Percentiles rank a stretch among this genome's conserved stretches.
phyloP scores from a whole-genome alignment of 2,797 vertebrate genomes.

The Streptopelia turtur region DNA sequence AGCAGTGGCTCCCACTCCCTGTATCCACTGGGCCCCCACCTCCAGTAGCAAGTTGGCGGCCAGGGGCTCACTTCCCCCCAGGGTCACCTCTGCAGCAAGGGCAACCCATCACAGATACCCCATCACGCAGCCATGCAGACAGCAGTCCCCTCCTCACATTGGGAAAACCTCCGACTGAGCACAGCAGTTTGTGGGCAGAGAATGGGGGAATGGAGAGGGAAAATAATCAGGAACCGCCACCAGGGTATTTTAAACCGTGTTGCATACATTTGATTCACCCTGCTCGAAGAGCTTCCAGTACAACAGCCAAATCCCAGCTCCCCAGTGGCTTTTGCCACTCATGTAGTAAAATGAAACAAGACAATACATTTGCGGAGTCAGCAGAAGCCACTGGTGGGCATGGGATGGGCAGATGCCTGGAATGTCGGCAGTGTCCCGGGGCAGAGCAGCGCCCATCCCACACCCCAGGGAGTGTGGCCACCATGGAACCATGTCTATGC shows the following conservation, averaged over 20 bases:
- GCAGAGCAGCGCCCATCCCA: background rate
- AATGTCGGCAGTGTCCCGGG: rapidly evolving
- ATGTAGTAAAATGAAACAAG: rapidly evolving
- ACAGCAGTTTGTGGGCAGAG: background rate
- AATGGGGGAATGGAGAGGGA: background rate
- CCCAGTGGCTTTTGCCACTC: background rate
- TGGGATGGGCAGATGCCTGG: rapidly evolving
- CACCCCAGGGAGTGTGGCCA: rapidly evolving
- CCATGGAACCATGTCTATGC: background rate
- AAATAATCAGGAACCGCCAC: background rate
- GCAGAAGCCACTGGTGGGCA: rapidly evolving
- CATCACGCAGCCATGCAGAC: background rate
- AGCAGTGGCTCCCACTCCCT: background rate
- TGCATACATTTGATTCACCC: background rate
- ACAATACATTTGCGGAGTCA: rapidly evolving
- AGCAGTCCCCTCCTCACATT: background rate
- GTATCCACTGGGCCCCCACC: background rate
- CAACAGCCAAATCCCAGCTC: background rate
- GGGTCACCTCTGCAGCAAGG: background rate
- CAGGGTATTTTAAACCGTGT: background rate
- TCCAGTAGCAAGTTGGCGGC: rapidly evolving
- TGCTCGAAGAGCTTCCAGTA: background rate
- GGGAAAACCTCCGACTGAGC: background rate
- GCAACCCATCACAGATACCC: background rate
- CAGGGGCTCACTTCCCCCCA: rapidly evolving